phyloP scores from a whole-genome alignment of 2,888 invertebrate genomes.

The Phortica okadai region DNA sequence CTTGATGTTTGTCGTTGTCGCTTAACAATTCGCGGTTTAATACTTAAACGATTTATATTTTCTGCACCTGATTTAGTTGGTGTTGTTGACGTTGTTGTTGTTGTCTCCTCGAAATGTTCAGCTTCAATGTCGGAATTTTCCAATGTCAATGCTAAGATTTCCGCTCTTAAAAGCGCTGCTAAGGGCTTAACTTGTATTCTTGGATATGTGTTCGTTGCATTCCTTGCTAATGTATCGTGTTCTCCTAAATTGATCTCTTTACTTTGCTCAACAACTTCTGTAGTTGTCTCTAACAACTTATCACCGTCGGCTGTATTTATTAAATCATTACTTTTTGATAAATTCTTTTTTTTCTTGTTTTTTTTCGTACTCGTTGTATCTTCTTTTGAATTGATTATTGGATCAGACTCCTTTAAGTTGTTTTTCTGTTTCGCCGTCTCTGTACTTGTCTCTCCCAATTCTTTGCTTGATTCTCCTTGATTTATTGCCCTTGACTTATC shows the following conservation, averaged over 20 bases:
- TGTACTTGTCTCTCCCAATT: background rate
- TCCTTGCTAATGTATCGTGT: background rate
- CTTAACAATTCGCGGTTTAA: background rate
- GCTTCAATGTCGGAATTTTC: conserved; percentile 37
- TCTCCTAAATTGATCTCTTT: background rate
- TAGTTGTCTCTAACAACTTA: background rate
- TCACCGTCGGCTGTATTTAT: background rate
- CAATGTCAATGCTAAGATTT: conserved; percentile 53
- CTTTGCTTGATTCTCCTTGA: background rate
- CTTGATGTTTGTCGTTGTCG: conserved; percentile 54
- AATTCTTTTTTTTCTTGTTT: background rate
- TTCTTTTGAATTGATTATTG: background rate
- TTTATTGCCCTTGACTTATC: background rate
- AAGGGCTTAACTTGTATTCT: conserved; percentile 69
- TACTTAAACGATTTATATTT: background rate
- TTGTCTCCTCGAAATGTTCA: background rate
- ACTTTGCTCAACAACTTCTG: background rate
- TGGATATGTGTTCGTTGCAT: conserved; percentile 42
- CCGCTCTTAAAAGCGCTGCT: conserved; percentile 59
- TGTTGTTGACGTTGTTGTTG: background rate
- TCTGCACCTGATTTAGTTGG: background rate
- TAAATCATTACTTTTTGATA: background rate
- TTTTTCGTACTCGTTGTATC: background rate
- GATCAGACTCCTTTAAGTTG: background rate
- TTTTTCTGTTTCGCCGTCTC: background rate